A percentile compares a stretch with the other conserved stretches of the same genome.
Evolutionary conservation across 2,797 vertebrate species (phyloP).

Genomic region (Epinephelus awoara): DNA sequence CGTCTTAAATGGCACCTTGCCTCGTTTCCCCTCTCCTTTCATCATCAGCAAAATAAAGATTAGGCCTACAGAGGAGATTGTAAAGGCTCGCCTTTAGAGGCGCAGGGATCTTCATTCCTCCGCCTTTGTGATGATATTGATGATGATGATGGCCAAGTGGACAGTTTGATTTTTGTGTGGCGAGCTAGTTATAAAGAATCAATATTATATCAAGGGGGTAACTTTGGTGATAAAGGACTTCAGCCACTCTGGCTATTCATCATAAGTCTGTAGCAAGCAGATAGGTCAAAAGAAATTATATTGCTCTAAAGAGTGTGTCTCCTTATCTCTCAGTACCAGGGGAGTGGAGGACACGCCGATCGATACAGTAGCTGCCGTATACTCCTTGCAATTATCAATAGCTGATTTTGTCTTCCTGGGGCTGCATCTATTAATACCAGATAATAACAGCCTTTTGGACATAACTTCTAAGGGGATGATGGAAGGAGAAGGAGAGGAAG

Average conservation of each 20-base stretch:
- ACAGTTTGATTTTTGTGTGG: conserved; percentile 99
- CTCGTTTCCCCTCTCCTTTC: conserved; percentile 86
- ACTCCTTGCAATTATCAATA: conserved; percentile 99
- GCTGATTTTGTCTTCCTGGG: conserved; percentile 98
- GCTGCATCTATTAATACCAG: conserved; percentile 98
- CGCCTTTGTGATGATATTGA: conserved; percentile 99
- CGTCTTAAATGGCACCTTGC: conserved; percentile 85
- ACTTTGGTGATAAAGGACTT: conserved; percentile 99
- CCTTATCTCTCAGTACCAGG: conserved; percentile 99
- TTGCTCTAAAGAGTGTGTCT: conserved; percentile 99
- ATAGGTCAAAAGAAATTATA: conserved; percentile 99
- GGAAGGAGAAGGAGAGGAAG: conserved; percentile 36
- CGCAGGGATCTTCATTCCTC: conserved; percentile 92
- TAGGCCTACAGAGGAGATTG: conserved; percentile 90
- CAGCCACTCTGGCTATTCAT: conserved; percentile 99
- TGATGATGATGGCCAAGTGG: conserved; percentile 99
- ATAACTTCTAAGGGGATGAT: conserved; percentile 79
- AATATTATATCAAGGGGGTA: conserved; percentile 99
- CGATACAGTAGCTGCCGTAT: conserved; percentile 97
- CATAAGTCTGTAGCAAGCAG: conserved; percentile 99
- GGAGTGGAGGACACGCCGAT: conserved; percentile 98
- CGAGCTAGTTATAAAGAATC: conserved; percentile 99
- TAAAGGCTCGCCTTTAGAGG: conserved; percentile 86
- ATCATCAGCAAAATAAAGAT: conserved; percentile 96
- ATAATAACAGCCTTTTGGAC: conserved; percentile 94